phyloP scores from a whole-genome alignment of 2,888 invertebrate genomes.

The Stratiomys singularior region DNA sequence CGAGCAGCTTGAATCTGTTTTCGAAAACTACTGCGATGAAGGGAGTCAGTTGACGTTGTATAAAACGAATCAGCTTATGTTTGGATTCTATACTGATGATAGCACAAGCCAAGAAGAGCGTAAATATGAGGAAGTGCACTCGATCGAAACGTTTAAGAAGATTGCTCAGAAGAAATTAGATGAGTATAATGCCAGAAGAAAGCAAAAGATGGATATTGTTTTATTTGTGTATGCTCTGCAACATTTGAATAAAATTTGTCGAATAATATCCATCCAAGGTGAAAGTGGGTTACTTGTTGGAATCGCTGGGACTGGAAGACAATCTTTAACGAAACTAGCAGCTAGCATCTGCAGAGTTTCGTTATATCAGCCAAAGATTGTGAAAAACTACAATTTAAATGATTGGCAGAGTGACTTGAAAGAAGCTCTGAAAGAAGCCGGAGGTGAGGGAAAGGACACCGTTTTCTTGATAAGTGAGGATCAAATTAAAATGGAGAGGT shows the following conservation, averaged over 20 bases:
- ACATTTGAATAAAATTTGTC: constrained; percentile 80
- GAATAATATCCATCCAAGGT: constrained; percentile 84
- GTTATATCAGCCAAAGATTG: constrained; percentile 86
- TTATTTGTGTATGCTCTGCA: constrained; percentile 83
- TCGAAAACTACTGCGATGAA: constrained; percentile 74
- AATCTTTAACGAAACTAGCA: constrained; percentile 84
- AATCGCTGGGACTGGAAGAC: constrained; percentile 89
- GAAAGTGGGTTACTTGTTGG: constrained; percentile 86
- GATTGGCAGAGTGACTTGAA: constrained; percentile 91
- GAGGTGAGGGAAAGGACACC: constrained; percentile 78
- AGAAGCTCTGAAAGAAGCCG: constrained; percentile 79
- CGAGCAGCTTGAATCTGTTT: constrained; percentile 80
- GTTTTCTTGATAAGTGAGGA: constrained; percentile 90
- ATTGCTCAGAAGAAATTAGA: constrained; percentile 74
- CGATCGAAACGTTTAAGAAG: constrained; percentile 73
- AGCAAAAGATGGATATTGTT: constrained; percentile 83
- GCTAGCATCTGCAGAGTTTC: constrained; percentile 78
- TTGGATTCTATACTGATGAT: constrained; percentile 86
- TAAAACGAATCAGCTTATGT: constrained; percentile 78
- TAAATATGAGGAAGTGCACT: constrained; percentile 84
- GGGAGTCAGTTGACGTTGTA: constrained; percentile 70
- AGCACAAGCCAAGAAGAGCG: constrained; percentile 83
- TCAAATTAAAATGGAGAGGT: constrained; percentile 87
- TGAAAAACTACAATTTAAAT: constrained; percentile 77
- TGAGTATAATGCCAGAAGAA: constrained; percentile 80